Base-by-base conservation (phyloP, 2,888 invertebrate genomes). In the Lasioglossum figueresi region DNA sequence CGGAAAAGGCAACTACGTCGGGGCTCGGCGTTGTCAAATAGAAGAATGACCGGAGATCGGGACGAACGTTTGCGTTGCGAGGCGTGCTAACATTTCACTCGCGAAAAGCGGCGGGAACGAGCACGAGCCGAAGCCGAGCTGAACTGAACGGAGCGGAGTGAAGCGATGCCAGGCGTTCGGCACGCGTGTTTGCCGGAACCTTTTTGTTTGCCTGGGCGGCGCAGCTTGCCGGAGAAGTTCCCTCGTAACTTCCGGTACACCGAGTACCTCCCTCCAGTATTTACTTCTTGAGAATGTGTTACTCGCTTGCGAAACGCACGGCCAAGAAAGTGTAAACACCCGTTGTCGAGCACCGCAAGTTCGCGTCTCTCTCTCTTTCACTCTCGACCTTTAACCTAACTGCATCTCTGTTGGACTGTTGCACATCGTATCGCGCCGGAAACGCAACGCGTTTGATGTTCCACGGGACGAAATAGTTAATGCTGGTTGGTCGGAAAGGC, bases 201-300 rank as follows among this genome's bases (percentile, higher is more conserved):
- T 73, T 83, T 77, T 81, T 68, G 83, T 81, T 77, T 68, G 73
- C 76, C 27, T 43, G 59, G 27, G 59, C 31, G 59, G 59, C 59
- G 59, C 59, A 63, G 59, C 16, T 63, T 63, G 37, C 56, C 45
- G n/a, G 4, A 27, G 14, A 82, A 83, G 76, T 82, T 82, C 45
- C 5, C 19, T 16, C 52, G 72, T 43, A 66, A 83, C 72, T 80
- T 76, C 56, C n/a, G 48, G 40, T 40, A 68, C 68, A 68, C 68
- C 34, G 10, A 1, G 37, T 37, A 23, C 12, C 19, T 14, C 40
- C 56, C 37, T 52, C 40, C 31, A 1, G 72, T 79, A 73, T 59
- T 72, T 84, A 59, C 83, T 83, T 76, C 81, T 73, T 73, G 80
- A 80, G 80, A 76, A 80, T 76, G 80, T 80, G 75, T 48, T 59